Evolutionary conservation across 2,797 vertebrate genomes (phyloP).

Genomic region (Alca torda): DNA sequence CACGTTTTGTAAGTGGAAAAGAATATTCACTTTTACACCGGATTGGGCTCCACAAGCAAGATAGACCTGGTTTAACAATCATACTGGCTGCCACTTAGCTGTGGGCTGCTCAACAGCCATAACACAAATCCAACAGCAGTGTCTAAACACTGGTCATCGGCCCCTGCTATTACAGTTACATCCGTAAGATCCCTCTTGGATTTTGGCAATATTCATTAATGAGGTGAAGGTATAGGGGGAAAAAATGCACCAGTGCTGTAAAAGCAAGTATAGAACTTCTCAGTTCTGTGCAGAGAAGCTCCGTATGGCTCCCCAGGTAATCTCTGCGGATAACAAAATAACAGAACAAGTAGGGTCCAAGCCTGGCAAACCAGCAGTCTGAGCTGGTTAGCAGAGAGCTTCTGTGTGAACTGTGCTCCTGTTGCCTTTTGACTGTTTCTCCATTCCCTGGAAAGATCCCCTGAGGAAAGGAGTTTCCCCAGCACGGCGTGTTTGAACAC

Average conservation of each 20-base stretch:
- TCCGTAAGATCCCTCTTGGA: neutral
- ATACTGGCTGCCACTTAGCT: neutral
- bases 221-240: neutral
- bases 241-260: neutral
- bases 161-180: neutral
- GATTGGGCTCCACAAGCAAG: neutral
- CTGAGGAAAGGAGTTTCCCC: neutral
- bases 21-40: neutral
- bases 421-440: neutral
- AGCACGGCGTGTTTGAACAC: rapidly evolving
- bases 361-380: neutral
- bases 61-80: neutral
- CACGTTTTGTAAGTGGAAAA: neutral
- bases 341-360: neutral
- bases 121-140: neutral
- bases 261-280: neutral
- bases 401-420: neutral
- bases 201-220: neutral
- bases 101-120: neutral
- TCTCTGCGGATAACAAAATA: neutral
- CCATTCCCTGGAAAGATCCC: neutral
- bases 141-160: rapidly evolving
- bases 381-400: neutral
- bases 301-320: neutral
- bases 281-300: neutral